Evolutionary conservation across 2,888 invertebrate genomes (phyloP), one percentile per base, ranked within the genome.

Genomic region (Cerastis leucographa): DNA sequence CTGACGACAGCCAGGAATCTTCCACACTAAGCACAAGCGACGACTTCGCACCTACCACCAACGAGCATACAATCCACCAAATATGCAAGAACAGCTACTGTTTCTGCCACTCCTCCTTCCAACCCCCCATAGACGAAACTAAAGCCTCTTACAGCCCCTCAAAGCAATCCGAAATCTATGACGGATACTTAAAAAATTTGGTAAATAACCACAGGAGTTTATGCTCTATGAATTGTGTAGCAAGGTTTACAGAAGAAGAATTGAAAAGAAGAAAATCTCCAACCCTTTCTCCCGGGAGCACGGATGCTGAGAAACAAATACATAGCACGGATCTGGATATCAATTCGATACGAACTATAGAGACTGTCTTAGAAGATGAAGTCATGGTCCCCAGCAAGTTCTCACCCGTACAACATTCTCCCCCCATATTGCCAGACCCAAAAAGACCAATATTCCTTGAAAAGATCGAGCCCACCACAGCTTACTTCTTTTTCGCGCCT

Each of bases 161-260:
- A 9, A 56, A 66, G 2, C 81, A 79, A 64, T 81, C 35, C 4
- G 69, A 81, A 71, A 40, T 61, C 2, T 72, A 22, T 9, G 80
- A 77, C 19, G 64, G 14, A 4, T 54, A 51, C 19, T 8, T 81
- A 19, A 84, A 76, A 56, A 61, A 78, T 9, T 4, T 74, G 0
- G 35, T 66, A 5, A 76, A 61, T 17, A 76, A 69, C 46, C 80
- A 88, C 49, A 87, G 80, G 42, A 94, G 94, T 76, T 49, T 93
- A 5, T 94, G 92, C 75, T 94, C 94, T 8, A 92, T 93, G 91
- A 89, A 93, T 66, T 94, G 92, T 80, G 78, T 92, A 0, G 87
- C 88, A 9, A 88, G 85, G 42, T 70, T 79, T 4, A 78, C 75
- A 0, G 80, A 81, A 42, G 72, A 79, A 22, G 72, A 81, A 6